Conservation (phyloP, 2,797 vertebrate species). For the Cygnus olor region DNA sequence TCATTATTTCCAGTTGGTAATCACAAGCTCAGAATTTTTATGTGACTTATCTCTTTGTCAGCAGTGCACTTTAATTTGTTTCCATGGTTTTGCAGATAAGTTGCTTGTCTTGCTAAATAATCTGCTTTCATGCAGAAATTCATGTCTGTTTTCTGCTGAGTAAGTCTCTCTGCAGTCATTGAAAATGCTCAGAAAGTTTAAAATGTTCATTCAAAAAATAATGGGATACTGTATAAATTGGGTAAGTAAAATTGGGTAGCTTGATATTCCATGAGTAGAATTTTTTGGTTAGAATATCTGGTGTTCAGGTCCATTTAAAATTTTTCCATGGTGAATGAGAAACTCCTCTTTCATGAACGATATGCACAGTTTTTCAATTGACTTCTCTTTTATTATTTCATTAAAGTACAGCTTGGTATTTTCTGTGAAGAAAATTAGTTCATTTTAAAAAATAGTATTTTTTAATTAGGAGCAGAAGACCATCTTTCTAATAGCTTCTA, state of each 20-base stretch:
- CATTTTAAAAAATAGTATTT: neutral
- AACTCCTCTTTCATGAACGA: neutral
- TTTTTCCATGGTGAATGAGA: neutral
- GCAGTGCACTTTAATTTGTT: conserved; percentile 30
- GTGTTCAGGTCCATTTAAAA: neutral
- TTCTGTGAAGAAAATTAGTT: too few species aligned
- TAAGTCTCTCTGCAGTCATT: conserved; percentile 49
- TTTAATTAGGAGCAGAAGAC: neutral
- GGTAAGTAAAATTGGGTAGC: neutral
- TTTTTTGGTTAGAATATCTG: neutral
- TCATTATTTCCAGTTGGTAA: too few species aligned
- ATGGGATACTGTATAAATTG: neutral
- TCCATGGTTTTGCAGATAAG: neutral
- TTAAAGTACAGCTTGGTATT: neutral
- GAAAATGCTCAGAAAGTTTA: conserved; percentile 32
- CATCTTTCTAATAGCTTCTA: neutral
- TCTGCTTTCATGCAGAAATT: conserved; percentile 28
- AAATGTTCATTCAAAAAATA: conserved; percentile 39
- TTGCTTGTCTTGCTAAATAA: conserved; percentile 61
- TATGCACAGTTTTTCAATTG: neutral
- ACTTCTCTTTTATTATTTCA: neutral
- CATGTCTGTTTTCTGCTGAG: conserved; percentile 20
- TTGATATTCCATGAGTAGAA: neutral
- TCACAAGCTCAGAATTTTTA: neutral
- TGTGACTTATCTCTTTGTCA: neutral